Conservation (phyloP, 1,140 invertebrate genomes). For the Pseudobourletiella spinata region DNA sequence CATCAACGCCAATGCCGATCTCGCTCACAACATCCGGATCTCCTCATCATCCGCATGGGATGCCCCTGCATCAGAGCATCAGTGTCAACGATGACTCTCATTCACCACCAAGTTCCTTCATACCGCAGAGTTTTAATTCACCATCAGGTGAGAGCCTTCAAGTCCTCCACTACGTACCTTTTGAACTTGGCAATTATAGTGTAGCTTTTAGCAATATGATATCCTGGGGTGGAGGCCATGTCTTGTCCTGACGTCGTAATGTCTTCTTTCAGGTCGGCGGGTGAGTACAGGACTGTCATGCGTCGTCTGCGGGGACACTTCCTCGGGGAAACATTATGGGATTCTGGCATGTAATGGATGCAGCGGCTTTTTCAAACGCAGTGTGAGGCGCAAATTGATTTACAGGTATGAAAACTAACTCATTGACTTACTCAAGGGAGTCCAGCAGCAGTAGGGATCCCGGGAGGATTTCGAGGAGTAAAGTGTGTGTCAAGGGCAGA, state of each 20-base stretch:
- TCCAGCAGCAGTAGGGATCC: too few species aligned
- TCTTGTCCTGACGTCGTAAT: too few species aligned
- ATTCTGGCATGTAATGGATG: constrained; percentile 99
- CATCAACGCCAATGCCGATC: constrained; percentile 33
- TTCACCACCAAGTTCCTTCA: constrained; percentile 26
- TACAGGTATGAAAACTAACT: constrained; percentile 62
- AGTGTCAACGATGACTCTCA: constrained; percentile 22
- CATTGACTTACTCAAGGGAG: not conserved
- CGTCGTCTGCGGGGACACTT: constrained; percentile 93
- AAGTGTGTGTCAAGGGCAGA: too few species aligned
- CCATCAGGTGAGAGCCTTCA: constrained; percentile 14
- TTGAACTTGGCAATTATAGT: too few species aligned
- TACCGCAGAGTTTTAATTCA: constrained; percentile 32
- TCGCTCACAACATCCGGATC: constrained; percentile 29
- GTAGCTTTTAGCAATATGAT: too few species aligned
- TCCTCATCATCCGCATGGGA: constrained; percentile 14
- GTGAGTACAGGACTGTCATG: constrained; percentile 61
- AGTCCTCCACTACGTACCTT: too few species aligned
- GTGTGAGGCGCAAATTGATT: constrained; percentile 90
- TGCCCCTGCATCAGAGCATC: constrained; percentile 18
- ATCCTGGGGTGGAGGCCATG: too few species aligned
- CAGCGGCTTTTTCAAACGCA: constrained; percentile 97
- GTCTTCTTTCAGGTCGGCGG: constrained; percentile 23
- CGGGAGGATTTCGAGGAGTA: too few species aligned
- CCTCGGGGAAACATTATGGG: constrained; percentile 95